These are phyloP conservation scores for Berghia stephanieae DNA, from an alignment of 1,140 invertebrate genomes.

Conservation along the genomic window DNA sequence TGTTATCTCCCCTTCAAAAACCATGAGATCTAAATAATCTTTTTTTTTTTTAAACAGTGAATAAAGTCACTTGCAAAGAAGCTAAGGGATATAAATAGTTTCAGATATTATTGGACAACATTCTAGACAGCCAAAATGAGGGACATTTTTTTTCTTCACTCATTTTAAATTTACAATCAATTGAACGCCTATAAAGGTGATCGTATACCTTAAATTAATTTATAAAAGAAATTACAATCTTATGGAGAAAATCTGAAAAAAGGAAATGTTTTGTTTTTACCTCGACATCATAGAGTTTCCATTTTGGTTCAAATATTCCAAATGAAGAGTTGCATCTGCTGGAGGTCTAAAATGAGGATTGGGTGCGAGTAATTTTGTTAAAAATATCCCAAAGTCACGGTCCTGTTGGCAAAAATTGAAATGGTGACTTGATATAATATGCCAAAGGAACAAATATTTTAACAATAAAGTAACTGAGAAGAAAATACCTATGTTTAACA, in stretches of 20 bases:
- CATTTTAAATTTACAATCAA: too few relatives aligned
- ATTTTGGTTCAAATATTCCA: constrained; percentile 15
- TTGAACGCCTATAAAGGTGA: too few relatives aligned
- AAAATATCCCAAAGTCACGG: constrained; percentile 19
- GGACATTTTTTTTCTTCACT: too few relatives aligned
- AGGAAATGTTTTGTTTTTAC: background rate
- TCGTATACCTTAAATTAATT: background rate
- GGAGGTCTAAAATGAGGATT: constrained; percentile 25
- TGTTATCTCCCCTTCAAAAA: too few relatives aligned
- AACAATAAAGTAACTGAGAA: too few relatives aligned
- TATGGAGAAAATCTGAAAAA: background rate
- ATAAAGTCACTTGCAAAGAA: background rate
- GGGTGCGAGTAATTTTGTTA: constrained; percentile 15
- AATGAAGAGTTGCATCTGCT: constrained; percentile 16
- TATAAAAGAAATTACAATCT: background rate
- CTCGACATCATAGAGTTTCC: background rate
- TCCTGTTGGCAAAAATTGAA: constrained; percentile 7
- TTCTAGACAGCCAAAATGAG: background rate
- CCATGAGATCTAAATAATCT: too few relatives aligned
- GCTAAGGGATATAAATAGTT: background rate
- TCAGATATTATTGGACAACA: background rate
- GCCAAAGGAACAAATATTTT: too few relatives aligned
- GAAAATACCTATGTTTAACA: background rate
- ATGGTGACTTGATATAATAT: too few relatives aligned
- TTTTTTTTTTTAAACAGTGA: too few relatives aligned